Conservation (phyloP, 2,888 invertebrate genomes). For the Willowsia nigromaculata region DNA sequence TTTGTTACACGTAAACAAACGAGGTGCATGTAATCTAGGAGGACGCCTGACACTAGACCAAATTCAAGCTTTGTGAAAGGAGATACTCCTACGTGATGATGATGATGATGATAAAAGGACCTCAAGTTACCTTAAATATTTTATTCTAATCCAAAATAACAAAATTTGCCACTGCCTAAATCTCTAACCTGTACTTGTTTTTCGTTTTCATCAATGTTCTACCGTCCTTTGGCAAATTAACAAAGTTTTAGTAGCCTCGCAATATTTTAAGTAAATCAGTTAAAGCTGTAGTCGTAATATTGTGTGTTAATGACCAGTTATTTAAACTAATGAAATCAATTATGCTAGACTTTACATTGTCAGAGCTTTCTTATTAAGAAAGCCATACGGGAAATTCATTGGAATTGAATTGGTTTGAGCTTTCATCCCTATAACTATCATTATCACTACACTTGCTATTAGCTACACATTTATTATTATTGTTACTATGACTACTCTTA, state of each 20-base stretch:
- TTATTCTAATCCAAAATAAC: neutral
- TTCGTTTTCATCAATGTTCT: neutral
- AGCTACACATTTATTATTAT: neutral
- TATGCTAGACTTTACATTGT: neutral
- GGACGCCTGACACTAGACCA: constrained; percentile 78
- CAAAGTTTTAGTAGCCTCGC: neutral
- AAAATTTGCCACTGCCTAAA: neutral
- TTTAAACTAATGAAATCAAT: neutral
- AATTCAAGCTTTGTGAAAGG: constrained; percentile 75
- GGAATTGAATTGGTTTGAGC: neutral
- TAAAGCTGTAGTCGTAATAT: constrained; percentile 30
- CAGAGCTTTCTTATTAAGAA: neutral
- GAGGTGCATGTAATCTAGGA: constrained; percentile 79
- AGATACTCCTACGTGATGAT: constrained; percentile 75
- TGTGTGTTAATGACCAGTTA: constrained; percentile 25
- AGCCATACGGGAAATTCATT: neutral
- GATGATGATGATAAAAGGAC: neutral
- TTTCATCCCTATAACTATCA: neutral
- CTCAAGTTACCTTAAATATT: neutral
- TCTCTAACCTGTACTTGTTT: neutral
- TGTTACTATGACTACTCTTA: neutral
- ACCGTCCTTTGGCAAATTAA: constrained; percentile 20
- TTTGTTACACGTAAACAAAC: constrained; percentile 79
- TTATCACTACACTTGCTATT: neutral
- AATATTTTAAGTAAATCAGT: constrained; percentile 25